Base-by-base conservation (phyloP, 2,797 vertebrate genomes). In the Sebastes oblongus region DNA sequence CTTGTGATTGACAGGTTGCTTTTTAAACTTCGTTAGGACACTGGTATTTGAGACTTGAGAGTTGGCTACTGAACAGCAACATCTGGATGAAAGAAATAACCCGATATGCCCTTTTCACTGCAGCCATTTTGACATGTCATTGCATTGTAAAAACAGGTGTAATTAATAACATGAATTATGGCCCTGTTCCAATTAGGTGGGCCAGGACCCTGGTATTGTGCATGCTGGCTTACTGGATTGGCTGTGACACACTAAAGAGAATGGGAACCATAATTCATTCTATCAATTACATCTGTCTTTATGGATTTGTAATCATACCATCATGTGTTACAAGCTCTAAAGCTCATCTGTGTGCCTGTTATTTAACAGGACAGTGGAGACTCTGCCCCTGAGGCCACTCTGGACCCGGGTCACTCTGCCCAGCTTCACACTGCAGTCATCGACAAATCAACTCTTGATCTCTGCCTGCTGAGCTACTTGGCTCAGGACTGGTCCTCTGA, bases 381-480 rank as follows among this genome's bases (percentile, higher is more conserved):
- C 72, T 92, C 87, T 42, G 73, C 78, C 9, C 88, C 91, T 7
- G 88, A 91, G 62, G 80, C 83, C 54, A 94, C 87, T 81, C 90
- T 99, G 34, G 80, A 95, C 74, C 96, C 97, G 52, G 98, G 98
- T 34, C 95, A 95, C 92, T 97, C 97, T 22, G 95, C 96, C 18
- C 97, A 99, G 87, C 96, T 99, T 89, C 97, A 95, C 93, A 96
- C 96, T 27, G 97, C 97, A 30, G 92, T 98, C 83, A 91, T 98
- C 89, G 94, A 97, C 92, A 92, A 96, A 83, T 97, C 97, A 46
- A 96, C 76, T 74, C 91, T 99, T 18, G 87, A 95, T 82, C 95
- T 99, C 72, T 80, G 92, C 61, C 94, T 99, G 29, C 91, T 97
- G 46, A 86, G 96, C 90, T 99, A 99, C 91, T 94, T 99, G 81